Evolutionary conservation across 2,888 invertebrate genomes (phyloP).

Genomic region (Shargacucullia verbasci): DNA sequence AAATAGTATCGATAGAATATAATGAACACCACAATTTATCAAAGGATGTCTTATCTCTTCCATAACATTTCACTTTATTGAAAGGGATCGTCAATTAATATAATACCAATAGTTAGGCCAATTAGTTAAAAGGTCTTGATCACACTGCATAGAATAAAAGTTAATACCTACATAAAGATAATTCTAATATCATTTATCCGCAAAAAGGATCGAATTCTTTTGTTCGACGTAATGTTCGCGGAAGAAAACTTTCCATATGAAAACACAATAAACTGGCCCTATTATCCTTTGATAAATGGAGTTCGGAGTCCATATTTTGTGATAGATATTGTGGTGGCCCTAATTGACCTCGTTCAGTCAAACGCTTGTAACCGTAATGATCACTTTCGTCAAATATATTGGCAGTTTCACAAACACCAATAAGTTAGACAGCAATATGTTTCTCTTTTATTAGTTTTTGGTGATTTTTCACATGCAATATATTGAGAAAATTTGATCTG

Average conservation of each 20-base stretch:
- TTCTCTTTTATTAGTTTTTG: conserved; percentile 9
- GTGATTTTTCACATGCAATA: conserved; percentile 18
- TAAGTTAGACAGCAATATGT: conserved; percentile 11
- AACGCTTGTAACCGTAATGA: conserved; percentile 11
- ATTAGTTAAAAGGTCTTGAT: no score
- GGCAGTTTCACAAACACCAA: conserved; percentile 22
- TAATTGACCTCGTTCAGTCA: conserved; percentile 19
- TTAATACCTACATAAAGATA: no score
- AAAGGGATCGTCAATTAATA: not conserved
- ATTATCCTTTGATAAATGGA: conserved; percentile 1
- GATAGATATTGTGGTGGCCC: not conserved
- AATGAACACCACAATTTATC: not conserved
- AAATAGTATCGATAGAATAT: no score
- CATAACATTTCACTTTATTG: not conserved
- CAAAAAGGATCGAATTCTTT: no score
- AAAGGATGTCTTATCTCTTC: conserved; percentile 2
- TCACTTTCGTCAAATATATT: conserved; percentile 17
- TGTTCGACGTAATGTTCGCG: no score
- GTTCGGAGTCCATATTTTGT: not conserved
- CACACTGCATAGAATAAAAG: no score
- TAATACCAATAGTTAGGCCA: conserved; percentile 3
- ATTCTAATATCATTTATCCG: no score
- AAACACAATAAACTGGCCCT: conserved; percentile 5
- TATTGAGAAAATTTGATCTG: conserved; percentile 20
- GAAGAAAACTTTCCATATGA: conserved; percentile 1